Evolutionary conservation across 2,797 vertebrate genomes (phyloP).

Genomic region (Oryzias dopingdopingensis): DNA sequence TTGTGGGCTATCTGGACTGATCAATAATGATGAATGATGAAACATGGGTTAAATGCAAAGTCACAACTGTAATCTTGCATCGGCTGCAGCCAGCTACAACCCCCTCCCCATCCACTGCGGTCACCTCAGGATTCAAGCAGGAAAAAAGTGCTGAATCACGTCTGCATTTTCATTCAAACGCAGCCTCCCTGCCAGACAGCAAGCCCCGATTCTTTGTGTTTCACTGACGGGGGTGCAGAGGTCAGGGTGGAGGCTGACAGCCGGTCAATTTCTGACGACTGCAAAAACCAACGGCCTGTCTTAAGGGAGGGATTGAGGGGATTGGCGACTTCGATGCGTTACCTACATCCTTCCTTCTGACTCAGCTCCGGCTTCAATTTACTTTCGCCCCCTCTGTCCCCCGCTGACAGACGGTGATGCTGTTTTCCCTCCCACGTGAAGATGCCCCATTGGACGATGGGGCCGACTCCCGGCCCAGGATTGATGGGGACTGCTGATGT

Average conservation of each 20-base stretch:
- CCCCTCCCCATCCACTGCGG: slow-evolving; percentile 29
- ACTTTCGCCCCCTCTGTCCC: slow-evolving; percentile 14
- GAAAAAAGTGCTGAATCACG: slow-evolving; percentile 59
- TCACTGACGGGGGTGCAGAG: slow-evolving; percentile 13
- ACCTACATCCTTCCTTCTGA: slow-evolving; percentile 23
- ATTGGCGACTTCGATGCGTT: slow-evolving; percentile 3
- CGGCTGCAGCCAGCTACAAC: slow-evolving; percentile 36
- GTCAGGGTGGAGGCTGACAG: slow-evolving; percentile 41
- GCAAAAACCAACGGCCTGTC: slow-evolving; percentile 27
- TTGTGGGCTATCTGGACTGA: slow-evolving; percentile 38
- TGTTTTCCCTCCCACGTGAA: slow-evolving; percentile 4
- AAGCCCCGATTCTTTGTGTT: slow-evolving; percentile 6
- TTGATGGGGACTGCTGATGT: slow-evolving; percentile 60
- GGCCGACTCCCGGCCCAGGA: slow-evolving; percentile 43
- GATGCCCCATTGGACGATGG: slow-evolving; percentile 48
- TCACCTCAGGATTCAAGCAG: slow-evolving; percentile 29
- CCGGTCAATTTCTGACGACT: slow-evolving; percentile 33
- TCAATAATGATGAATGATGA: slow-evolving; percentile 62
- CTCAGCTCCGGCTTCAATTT: slow-evolving; percentile 34
- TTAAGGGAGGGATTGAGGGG: not conserved
- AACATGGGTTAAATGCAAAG: slow-evolving; percentile 55
- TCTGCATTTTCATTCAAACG: slow-evolving; percentile 42
- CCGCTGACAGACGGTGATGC: slow-evolving; percentile 11
- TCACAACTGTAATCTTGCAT: slow-evolving; percentile 42
- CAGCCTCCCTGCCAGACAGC: slow-evolving; percentile 14